Evolutionary conservation across 2,113 vertebrate species (phyloP), one percentile per base, ranked within the genome.

Genomic region (Oreochromis aureus): DNA sequence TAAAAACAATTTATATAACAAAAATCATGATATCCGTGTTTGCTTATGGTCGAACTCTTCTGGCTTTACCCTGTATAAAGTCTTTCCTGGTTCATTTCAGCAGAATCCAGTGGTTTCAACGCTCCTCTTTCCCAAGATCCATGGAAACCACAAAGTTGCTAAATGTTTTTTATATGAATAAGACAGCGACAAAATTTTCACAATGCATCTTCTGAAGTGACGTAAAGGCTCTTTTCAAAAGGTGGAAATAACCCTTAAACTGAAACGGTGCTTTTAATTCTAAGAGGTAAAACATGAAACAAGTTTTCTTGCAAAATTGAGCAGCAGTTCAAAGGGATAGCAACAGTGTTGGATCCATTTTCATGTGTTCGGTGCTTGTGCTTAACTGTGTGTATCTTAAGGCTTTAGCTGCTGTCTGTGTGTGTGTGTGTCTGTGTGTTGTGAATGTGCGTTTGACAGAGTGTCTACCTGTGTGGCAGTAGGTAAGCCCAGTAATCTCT

Each of bases 401-500:
- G 84, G 90, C 81, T 89, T 90, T 81, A 63, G 85, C 83, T 79
- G 8, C 86, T 81, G 92, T 92, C 10, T 91, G 5, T 89, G 59
- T 86, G 73, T 81, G 84, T 87, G 56, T 83, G 80, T 87, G 36
- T 51, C 16, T 66, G 27, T 78, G 44, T 51, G 71, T 51, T 91
- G 78, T 84, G 41, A 58, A 61, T 82, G 56, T 84, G 79, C 34
- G 80, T 95, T 82, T 92, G 90, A 94, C 85, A 89, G 89, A 91
- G 89, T 89, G 93, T 93, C 95, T 95, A 94, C 95, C 94, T 95
- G 95, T 95, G 95, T 95, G 95, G 95, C 82, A 84, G 87, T 15
- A 84, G 91, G 19, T 94, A 95, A 94, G 71, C 93, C 91, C 89
- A 54, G 36, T 95, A 95, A 95, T 94, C 94, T 94, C 91, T 93